Percentiles rank a stretch among this genome's conserved stretches.
These are phyloP conservation scores for Trypoxylon attenuatum DNA, from an alignment of 2,888 invertebrate genomes.

Conservation along the genomic window DNA sequence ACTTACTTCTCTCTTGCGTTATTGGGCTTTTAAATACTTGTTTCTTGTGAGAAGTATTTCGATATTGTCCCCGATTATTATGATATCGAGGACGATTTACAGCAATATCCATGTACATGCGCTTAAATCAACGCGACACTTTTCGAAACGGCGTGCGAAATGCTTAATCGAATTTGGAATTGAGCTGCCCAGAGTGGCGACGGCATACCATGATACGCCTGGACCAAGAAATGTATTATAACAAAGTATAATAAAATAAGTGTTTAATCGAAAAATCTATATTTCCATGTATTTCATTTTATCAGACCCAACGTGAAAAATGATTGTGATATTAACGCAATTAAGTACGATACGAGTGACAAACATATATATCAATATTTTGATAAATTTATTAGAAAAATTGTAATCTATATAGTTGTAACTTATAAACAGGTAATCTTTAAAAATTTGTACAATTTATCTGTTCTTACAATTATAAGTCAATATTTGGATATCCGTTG, in stretches of 20 bases:
- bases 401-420: not conserved
- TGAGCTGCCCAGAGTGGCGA: conserved; percentile 46
- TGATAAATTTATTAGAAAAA: conserved; percentile 22
- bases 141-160: conserved; percentile 21
- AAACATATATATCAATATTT: conserved; percentile 1
- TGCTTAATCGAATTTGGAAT: conserved; percentile 46
- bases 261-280: conserved; percentile 26
- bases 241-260: conserved; percentile 43
- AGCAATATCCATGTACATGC: too few relatives aligned
- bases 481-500: not conserved
- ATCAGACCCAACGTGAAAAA: not conserved
- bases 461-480: conserved; percentile 18
- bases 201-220: conserved; percentile 46
- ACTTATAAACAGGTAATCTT: not conserved
- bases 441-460: not conserved
- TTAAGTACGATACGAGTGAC: conserved; percentile 7
- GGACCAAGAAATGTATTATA: conserved; percentile 60
- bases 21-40: too few relatives aligned
- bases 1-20: too few relatives aligned
- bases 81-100: too few relatives aligned
- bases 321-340: not conserved
- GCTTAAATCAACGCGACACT: conserved; percentile 15
- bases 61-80: too few relatives aligned
- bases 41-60: too few relatives aligned
- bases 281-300: conserved; percentile 27